Percentiles rank a stretch among this genome's conserved stretches.
Conservation (phyloP, 2,113 vertebrate species). For the Mohoua ochrocephala region DNA sequence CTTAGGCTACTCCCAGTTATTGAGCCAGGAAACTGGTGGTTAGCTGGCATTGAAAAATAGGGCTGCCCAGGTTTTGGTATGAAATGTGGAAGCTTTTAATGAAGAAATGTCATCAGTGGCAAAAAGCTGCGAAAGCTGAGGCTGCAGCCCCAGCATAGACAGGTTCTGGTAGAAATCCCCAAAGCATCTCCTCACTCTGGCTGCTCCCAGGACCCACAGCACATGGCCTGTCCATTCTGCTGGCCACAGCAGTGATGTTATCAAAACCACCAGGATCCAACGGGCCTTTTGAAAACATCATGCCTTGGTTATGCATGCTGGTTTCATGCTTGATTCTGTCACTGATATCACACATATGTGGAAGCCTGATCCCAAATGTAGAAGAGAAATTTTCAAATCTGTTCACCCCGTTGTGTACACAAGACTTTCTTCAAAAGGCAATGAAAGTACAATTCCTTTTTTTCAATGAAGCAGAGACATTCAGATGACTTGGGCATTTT, state of each 20-base stretch:
- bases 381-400: neutral
- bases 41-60: neutral
- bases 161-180: neutral
- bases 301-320: neutral
- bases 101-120: neutral
- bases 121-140: neutral
- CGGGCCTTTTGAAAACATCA: neutral
- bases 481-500: neutral
- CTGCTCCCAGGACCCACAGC: neutral
- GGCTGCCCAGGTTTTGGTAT: neutral
- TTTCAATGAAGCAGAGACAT: neutral
- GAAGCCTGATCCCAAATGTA: neutral
- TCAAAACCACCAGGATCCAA: neutral
- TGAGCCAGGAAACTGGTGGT: neutral
- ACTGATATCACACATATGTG: neutral
- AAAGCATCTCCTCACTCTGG: neutral
- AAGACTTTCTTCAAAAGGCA: neutral
- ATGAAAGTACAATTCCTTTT: neutral
- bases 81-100: neutral
- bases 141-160: neutral
- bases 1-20: neutral
- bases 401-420: neutral
- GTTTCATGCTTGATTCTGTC: neutral
- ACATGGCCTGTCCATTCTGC: neutral
- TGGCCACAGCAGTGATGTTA: neutral